Evolutionary conservation across 2,113 vertebrate species (phyloP), one percentile per base, ranked within the genome.

Genomic region (Amblyopsis rosae): DNA sequence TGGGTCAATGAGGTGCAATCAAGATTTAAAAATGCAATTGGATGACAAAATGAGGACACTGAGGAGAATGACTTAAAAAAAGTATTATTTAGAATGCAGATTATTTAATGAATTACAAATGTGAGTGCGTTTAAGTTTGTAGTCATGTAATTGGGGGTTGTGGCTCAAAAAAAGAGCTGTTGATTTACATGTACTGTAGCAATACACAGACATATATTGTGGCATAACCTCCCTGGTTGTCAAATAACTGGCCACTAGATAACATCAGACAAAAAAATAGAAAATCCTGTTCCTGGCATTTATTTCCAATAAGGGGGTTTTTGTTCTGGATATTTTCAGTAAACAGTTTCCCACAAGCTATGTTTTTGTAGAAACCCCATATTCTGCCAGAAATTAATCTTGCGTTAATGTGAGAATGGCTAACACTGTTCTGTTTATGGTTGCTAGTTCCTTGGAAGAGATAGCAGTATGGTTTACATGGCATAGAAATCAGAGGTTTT

Each of bases 391-490:
- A 19, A 48, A 61, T 15, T 66, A 53, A 55, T 41, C 35, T 41
- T 41, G 35, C 6, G 35, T 41, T 41, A 41, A 41, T 41, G 35
- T 41, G 35, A 41, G 35, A 7, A 41, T 41, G 35, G 35, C 35
- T 5, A 41, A 41, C 4, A 41, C 35, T 41, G 26, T 26, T 41
- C 35, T 41, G 35, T 41, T 50, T 15, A 41, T 13, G 49, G 49
- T 50, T 35, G 60, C 65, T 55, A 67, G 73, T 12, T 62, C 62
- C 55, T 9, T 10, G 32, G 35, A n/a, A 33, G 47, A 19, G 33
- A 54, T 26, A 19, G 17, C 12, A 59, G 47, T 8, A 54, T 35
- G 63, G 17, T 56, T 82, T 89, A 75, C 86, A 67, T 13, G 47
- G 47, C 60, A 19, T 80, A 53, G 47, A 63, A 49, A 65, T 59